Base-by-base conservation (phyloP, 2,113 vertebrate species). In the Nothobranchius furzeri region DNA sequence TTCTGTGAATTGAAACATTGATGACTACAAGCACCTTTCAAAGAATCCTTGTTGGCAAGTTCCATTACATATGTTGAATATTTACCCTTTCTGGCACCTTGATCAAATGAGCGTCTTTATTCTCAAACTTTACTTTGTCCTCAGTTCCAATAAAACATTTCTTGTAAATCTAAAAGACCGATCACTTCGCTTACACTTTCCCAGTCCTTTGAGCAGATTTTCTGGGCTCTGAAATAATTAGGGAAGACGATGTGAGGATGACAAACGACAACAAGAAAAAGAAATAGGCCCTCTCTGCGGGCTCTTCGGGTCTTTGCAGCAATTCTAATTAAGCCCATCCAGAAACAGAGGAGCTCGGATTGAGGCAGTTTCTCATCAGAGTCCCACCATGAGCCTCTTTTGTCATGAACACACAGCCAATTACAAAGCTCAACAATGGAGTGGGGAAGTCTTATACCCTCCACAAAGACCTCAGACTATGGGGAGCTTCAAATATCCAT, bases 301-400 rank as follows among this genome's bases (percentile, higher is more conserved):
- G 74, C 77, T 87, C 82, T 73, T 52, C 46, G 85, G 87, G 85
- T 82, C 81, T 85, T 83, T 80, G 71, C 85, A 87, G 81, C 70
- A 75, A 84, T 89, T 91, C 87, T 90, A 91, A 93, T 90, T 92
- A 91, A 91, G 86, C 59, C 87, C 85, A 85, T 91, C 79, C 74
- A 90, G 83, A 92, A 87, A 92, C 76, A 79, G 78, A 90, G 76
- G 66, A 64, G 72, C 81, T 57, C 72, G 79, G 86, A 89, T 88
- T 82, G 86, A 78, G 82, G 69, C 82, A 73, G 76, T 86, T 88
- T 89, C 86, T 89, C 90, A 90, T 90, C 86, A 82, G 79, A 78
- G 85, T 87, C 83, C 82, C 81, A 88, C 83, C 83, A 85, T 76
- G 83, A 86, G 82, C 51, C 67, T 80, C 83, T 80, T 88, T 91